These are phyloP conservation scores for Ia io DNA, from an alignment of 2,113 vertebrate genomes.

Conservation along the genomic window DNA sequence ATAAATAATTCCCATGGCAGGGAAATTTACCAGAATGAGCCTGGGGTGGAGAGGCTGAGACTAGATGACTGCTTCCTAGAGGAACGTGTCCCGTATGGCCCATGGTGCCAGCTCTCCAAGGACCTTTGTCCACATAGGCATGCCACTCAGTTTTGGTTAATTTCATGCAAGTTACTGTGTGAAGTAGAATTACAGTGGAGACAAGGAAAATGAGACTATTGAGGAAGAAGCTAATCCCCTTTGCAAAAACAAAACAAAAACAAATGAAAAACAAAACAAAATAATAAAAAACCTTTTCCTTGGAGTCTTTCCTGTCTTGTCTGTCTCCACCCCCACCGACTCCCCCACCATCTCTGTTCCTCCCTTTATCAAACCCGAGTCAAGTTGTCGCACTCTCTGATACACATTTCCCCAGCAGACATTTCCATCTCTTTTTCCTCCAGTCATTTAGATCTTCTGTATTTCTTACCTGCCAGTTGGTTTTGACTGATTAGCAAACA, in stretches of 20 bases:
- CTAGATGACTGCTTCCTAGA: too few relatives aligned
- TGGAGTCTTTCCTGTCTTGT: neutral
- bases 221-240: neutral
- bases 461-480: neutral
- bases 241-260: neutral
- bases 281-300: neutral
- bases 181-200: neutral
- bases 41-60: too few relatives aligned
- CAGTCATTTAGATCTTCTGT: neutral
- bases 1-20: neutral
- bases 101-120: neutral
- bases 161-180: neutral
- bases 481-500: conserved; percentile 5
- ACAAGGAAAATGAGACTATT: neutral
- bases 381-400: neutral
- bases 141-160: neutral
- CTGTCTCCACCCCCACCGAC: rapidly evolving
- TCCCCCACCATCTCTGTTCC: neutral
- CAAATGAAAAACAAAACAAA: neutral
- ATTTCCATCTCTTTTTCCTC: neutral
- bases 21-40: neutral
- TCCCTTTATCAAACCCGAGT: neutral
- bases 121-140: neutral
- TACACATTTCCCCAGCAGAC: neutral
- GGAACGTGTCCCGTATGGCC: rapidly evolving